Evolutionary conservation across 2,888 invertebrate genomes (phyloP).

Genomic region (Acleris cristana): DNA sequence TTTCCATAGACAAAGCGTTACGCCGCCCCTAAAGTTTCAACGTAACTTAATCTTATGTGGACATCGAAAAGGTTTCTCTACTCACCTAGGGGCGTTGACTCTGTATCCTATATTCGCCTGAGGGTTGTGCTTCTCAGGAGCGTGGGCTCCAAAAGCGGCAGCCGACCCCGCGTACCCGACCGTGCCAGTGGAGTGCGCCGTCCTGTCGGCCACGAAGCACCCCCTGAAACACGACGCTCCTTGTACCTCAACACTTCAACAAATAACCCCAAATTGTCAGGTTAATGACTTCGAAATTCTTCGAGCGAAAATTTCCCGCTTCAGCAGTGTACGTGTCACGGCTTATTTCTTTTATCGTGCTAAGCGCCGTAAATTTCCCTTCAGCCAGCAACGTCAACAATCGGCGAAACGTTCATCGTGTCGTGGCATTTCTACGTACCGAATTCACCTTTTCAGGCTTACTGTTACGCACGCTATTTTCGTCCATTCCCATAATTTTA

Average conservation of each 20-base stretch:
- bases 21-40: not conserved
- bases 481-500: conserved; percentile 3
- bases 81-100: conserved; percentile 87
- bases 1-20: not conserved
- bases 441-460: conserved; percentile 18
- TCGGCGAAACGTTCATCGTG: conserved; percentile 70
- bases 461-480: conserved; percentile 18
- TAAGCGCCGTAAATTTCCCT: conserved; percentile 65
- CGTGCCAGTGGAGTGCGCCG: conserved; percentile 87
- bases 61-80: conserved; percentile 44
- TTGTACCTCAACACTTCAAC: conserved; percentile 52
- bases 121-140: conserved; percentile 79
- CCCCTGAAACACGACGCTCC: conserved; percentile 77
- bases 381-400: conserved; percentile 67
- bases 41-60: not conserved
- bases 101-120: conserved; percentile 84
- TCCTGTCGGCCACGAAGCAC: conserved; percentile 90
- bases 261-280: conserved; percentile 1
- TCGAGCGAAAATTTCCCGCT: conserved; percentile 44
- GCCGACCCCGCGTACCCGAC: conserved; percentile 82
- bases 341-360: conserved; percentile 58
- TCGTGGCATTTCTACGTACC: conserved; percentile 42
- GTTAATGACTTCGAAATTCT: conserved; percentile 41
- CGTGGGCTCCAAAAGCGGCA: conserved; percentile 72
- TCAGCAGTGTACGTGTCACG: conserved; percentile 55